Base-by-base conservation (phyloP, 2,888 invertebrate genomes). In the Cantharis rufa region DNA sequence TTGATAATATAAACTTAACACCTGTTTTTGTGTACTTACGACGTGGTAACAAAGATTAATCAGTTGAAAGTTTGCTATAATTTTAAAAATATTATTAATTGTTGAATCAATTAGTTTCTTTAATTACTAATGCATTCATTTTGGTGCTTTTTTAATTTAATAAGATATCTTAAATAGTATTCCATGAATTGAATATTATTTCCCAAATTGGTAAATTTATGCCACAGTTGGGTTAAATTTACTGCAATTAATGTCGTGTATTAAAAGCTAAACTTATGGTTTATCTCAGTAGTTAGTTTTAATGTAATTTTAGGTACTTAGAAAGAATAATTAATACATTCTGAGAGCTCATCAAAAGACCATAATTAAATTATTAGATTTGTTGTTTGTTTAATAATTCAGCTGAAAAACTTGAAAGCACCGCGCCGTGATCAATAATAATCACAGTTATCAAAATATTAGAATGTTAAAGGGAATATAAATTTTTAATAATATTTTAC, bases 171-270 rank as follows among this genome's bases (percentile, higher is more conserved):
- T 82, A 83, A 83, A 81, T 83, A 80, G 82, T 82, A 83, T 82
- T 82, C 81, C 81, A 82, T 81, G 83, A 83, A 83, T 82, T 83
- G 83, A 83, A 84, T 83, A 81, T 81, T 82, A 83, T 83, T 78
- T 71, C 7, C 48, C n/a, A 48, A 48, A 48, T 48, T 68, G 71
- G 70, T 66, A 32, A 69, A 77, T 77, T 77, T 77, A 77, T 74
- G 77, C 69, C 71, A 68, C 69, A 62, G 73, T 71, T 74, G 71
- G 73, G 75, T 27, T 71, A 74, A 77, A 74, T 77, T 77, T 69
- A 69, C 68, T 77, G 69, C 28, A 77, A 66, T 74, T 74, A 77
- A 77, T 74, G 74, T 71, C 61, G 48, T 68, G 48, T 64, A 72
- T 72, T 72, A 70, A 74, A 71, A 75, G 75, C 75, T 28, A 64